Percentiles rank a stretch among this genome's conserved stretches.
Evolutionary conservation across 2,797 vertebrate species (phyloP).

Genomic region (Paramormyrops hopkinsi): DNA sequence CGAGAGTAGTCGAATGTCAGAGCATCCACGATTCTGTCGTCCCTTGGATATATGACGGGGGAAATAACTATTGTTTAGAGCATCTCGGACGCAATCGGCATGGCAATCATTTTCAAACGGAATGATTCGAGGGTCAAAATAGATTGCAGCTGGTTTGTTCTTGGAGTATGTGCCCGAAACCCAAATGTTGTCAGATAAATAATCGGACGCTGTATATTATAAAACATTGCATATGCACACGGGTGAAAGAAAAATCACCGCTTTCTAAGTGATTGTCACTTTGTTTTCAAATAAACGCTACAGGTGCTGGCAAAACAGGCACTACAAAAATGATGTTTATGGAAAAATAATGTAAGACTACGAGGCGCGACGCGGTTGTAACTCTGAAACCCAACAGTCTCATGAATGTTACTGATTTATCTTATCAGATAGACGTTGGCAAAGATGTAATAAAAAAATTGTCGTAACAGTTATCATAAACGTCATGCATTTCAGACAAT

Average conservation of each 20-base stretch:
- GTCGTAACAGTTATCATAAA: not conserved
- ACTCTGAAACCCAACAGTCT: not conserved
- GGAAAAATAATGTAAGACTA: slow-evolving; percentile 37
- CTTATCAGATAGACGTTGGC: slow-evolving; percentile 6
- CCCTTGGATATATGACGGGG: slow-evolving; percentile 26
- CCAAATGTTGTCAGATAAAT: slow-evolving; percentile 50
- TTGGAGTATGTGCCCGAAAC: slow-evolving; percentile 27
- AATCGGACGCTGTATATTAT: slow-evolving; percentile 37
- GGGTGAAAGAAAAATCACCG: slow-evolving; percentile 53
- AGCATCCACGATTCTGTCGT: slow-evolving; percentile 23
- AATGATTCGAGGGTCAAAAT: not conserved
- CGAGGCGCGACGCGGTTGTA: slow-evolving; percentile 18
- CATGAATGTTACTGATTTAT: slow-evolving; percentile 7
- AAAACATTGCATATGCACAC: slow-evolving; percentile 35
- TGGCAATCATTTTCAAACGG: not conserved
- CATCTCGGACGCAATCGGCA: not conserved
- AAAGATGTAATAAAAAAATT: not conserved
- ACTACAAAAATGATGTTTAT: slow-evolving; percentile 44
- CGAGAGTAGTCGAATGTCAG: not conserved
- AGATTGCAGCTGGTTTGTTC: slow-evolving; percentile 15
- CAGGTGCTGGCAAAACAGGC: slow-evolving; percentile 55
- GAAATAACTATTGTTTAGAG: slow-evolving; percentile 5
- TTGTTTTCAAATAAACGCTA: slow-evolving; percentile 38
- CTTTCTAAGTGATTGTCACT: slow-evolving; percentile 40
- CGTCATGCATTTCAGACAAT: not conserved